A percentile compares a stretch with the other conserved stretches of the same genome.
These are phyloP conservation scores for Acleris literana DNA, from an alignment of 2,888 invertebrate species.

Conservation along the genomic window DNA sequence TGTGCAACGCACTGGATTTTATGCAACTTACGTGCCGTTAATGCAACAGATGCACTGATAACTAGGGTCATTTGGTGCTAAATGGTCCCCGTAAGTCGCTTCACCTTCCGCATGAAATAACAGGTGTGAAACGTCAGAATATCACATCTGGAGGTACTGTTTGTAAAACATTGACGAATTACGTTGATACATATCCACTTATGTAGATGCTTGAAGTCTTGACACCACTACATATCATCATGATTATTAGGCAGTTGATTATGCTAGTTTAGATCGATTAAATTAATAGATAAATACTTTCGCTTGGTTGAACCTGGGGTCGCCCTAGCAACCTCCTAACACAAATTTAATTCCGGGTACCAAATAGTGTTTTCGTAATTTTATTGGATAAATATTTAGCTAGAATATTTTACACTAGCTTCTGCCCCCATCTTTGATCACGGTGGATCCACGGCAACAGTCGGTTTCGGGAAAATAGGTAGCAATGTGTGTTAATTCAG, in stretches of 20 bases:
- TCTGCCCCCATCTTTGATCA: too few relatives aligned
- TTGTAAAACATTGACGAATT: too few relatives aligned
- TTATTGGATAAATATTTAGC: not conserved
- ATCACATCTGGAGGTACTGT: too few relatives aligned
- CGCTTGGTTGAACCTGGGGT: conserved; percentile 32
- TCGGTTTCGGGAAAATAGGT: too few relatives aligned
- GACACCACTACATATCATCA: conserved; percentile 1
- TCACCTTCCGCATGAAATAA: not conserved
- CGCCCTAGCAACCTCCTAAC: conserved; percentile 27
- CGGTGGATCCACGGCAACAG: too few relatives aligned
- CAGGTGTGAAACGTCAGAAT: too few relatives aligned
- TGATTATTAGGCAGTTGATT: conserved; percentile 9
- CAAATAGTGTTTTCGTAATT: not conserved
- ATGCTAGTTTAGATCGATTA: conserved; percentile 8
- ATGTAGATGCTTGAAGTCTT: not conserved
- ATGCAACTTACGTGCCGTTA: conserved; percentile 77
- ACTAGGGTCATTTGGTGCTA: conserved; percentile 55
- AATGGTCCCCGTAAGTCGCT: conserved; percentile 43
- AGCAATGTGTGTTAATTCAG: too few relatives aligned
- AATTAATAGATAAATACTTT: conserved; percentile 23
- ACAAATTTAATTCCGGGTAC: conserved; percentile 23
- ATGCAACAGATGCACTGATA: conserved; percentile 69
- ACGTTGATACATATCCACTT: too few relatives aligned
- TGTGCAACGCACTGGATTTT: conserved; percentile 73
- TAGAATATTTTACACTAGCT: too few relatives aligned